Evolutionary conservation across 2,113 vertebrate species (phyloP).

Genomic region (Prunella fulvescens): DNA sequence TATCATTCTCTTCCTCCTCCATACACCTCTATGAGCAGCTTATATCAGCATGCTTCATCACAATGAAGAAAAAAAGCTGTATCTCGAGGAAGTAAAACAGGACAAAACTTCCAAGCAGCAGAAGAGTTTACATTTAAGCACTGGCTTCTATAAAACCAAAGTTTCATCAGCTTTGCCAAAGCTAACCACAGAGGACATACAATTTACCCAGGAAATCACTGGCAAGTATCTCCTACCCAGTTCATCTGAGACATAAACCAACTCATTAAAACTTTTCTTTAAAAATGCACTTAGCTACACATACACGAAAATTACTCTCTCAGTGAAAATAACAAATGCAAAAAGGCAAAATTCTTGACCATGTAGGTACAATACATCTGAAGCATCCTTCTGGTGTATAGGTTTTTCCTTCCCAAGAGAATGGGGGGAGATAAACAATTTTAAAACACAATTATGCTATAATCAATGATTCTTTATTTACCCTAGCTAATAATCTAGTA

Average conservation of each 20-base stretch:
- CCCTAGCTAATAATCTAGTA: not conserved
- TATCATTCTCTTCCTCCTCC: not conserved
- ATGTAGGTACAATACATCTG: not conserved
- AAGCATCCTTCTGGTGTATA: not conserved
- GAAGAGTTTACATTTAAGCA: not conserved
- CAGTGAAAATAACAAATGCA: not conserved
- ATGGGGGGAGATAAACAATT: fast-evolving
- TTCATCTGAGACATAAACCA: not conserved
- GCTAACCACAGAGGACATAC: not conserved
- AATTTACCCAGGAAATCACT: not conserved
- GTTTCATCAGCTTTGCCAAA: not conserved
- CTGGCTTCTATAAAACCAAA: not conserved
- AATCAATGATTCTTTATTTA: not conserved
- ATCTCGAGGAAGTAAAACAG: not conserved
- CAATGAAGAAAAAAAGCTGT: not conserved
- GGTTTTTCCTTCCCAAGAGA: not conserved
- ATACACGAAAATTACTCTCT: not conserved
- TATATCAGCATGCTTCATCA: not conserved
- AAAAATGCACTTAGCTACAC: not conserved
- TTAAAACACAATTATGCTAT: not conserved
- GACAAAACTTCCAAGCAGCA: not conserved
- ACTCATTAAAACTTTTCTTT: not conserved
- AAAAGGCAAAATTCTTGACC: not conserved
- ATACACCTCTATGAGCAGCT: not conserved
- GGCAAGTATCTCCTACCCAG: not conserved